Base-by-base conservation (phyloP, 2,797 vertebrate species). In the Coregonus sp. region DNA sequence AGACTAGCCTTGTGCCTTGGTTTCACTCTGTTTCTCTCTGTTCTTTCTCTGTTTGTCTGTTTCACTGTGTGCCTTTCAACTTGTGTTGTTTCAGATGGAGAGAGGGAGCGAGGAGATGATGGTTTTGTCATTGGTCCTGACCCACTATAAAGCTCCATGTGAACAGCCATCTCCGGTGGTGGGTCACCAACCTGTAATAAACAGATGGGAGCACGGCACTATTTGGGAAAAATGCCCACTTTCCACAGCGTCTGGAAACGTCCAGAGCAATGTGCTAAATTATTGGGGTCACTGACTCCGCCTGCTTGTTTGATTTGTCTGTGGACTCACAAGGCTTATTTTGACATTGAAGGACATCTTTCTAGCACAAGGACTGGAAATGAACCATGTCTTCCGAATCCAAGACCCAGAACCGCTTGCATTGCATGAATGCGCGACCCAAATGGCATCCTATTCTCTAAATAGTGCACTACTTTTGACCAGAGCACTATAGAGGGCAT, bases 141-240 rank as follows among this genome's bases (percentile, higher is more conserved):
- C 93, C 89, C 93, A 92, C 86, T 89, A 85, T 84, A 89, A 86
- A 89, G 82, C 83, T 75, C 56, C 80, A 70, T 79, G 74, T 84
- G 92, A 93, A 91, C 93, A 91, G 90, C 87, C 31, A 87, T 90
- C 82, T 86, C 85, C 85, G 87, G 85, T 88, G 88, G 82, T 89
- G 89, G 93, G 94, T 95, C 93, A 94, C 91, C 93, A 93, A 92
- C 92, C 94, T 93, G 90, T 94, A 94, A 94, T 95, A 95, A 95
- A 94, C 91, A 93, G 91, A 91, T 91, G 89, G 91, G 91, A 87
- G 88, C 84, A 77, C 84, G 85, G 86, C 86, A 78, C 86, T 84
- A 90, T 92, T 94, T 94, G 90, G 86, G 70, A 69, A 85, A 93
- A 93, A 93, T 92, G 89, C 87, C 82, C 90, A 93, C 90, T 93